Base-by-base conservation (phyloP, 1,140 invertebrate genomes). In the Tetragonula clypearis region DNA sequence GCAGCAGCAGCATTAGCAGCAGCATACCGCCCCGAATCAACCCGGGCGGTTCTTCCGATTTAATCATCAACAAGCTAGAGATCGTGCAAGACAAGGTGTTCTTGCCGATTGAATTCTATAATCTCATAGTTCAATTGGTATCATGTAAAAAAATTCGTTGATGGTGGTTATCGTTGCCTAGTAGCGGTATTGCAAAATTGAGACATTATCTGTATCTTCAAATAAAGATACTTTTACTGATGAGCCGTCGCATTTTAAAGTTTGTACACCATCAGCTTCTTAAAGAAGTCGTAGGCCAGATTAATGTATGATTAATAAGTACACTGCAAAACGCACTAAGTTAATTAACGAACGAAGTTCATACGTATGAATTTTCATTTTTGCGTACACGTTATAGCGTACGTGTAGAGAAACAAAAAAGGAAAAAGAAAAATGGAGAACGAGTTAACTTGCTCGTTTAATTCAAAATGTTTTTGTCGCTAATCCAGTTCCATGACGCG, bases 11-110 rank as follows among this genome's bases (percentile, higher is more conserved):
- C 92, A 93, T 92, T 92, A 93, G 91, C 92, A 90, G 76, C 89
- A 92, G 88, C 90, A 87, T 82, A 90, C 92, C 89, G 90, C 88
- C 88, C 88, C 79, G 56, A 87, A 78, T 83, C 83, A 88, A 73
- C 71, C 85, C 80, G 92, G 92, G 90, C 92, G 92, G 90, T 92
- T 87, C 79, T 91, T 90, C 86, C 91, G 92, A 74, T 92, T 91
- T 65, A 92, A 92, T 90, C 91, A 90, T 87, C 91, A 92, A 78
- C 91, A 91, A 75, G 91, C 91, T 78, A 92, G 88, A 81, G 86
- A 88, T 74, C 90, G 90, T 87, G 85, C 85, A 56, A 91, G 75
- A 72, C 89, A 86, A 79, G 79, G 85, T 41, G 85, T 91, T 55
- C 87, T 88, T 35, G 90, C 86, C 56, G 90, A 91, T 88, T 91